Base-by-base conservation (phyloP, 2,888 invertebrate genomes). In the Amphipoea lucens region DNA sequence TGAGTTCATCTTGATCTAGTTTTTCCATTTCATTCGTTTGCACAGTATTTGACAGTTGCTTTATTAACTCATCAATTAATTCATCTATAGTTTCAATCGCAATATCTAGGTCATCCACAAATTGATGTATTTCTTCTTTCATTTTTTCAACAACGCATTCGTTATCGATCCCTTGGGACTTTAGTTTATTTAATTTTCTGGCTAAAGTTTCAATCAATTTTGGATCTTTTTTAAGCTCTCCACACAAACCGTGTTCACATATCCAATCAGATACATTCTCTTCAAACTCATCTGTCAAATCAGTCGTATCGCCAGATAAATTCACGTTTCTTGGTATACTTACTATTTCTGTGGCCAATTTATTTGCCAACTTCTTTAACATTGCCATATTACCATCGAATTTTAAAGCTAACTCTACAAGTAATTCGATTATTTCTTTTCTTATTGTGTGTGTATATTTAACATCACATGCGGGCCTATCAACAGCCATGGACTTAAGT, bases 331-430 rank as follows among this genome's bases (percentile, higher is more conserved):
- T 84, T 48, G 88, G 84, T 80, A 88, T 40, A 23, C 62, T 69
- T n/a, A 82, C 70, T 42, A 90, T 72, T 66, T 86, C 78, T 62
- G 79, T 57, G n/a, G 87, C 83, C 29, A 93, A 79, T 51, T 86
- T 78, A 45, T 86, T 78, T 40, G 88, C 84, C 7, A 88, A 48
- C 65, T 81, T 74, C 48, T 81, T 79, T 7, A 87, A 70, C 9
- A n/a, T 69, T 4, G 29, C 36, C 48, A 81, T 77, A 68, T 83
- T 82, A 20, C 74, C 74, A 48, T 74, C 36, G 9, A 79, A 65
- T 74, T 83, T 73, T 14, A 90, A 77, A 23, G 90, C 86, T 67
- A 90, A 78, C 45, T 87, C 77, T 54, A 89, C 72, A 23, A 93
- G 77, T 20, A 89, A 78, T 71, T 89, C 78, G 29, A 81, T 70